Conservation (phyloP, 2,113 vertebrate species). For the Serinus canaria region DNA sequence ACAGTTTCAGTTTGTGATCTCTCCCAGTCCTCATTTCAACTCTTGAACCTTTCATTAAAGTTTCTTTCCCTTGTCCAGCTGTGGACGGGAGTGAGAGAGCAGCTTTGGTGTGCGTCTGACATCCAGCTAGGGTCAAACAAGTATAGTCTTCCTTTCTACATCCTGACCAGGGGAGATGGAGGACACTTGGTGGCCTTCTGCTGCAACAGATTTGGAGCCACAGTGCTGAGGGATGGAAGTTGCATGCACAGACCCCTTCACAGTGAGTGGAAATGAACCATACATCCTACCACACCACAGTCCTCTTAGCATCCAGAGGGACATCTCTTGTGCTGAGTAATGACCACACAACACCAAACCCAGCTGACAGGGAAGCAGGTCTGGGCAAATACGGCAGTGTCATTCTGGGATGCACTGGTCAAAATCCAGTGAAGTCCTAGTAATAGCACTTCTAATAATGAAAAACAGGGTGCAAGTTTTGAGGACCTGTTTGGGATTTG, state of each 20-base stretch:
- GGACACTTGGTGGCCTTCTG: not conserved
- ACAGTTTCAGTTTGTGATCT: not conserved
- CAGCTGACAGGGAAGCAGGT: not conserved
- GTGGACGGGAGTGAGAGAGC: not conserved
- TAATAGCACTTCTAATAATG: not conserved
- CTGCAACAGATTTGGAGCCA: not conserved
- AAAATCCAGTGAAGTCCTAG: not conserved
- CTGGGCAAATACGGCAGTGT: not conserved
- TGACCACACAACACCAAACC: not conserved
- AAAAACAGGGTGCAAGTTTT: not conserved
- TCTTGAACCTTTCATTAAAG: not conserved
- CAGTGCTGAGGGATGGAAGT: not conserved
- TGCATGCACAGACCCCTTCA: not conserved
- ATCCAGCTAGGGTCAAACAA: not conserved
- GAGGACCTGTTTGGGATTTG: not conserved
- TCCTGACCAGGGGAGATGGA: not conserved
- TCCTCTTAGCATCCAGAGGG: not conserved
- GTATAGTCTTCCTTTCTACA: not conserved
- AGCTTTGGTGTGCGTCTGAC: not conserved
- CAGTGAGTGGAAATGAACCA: not conserved
- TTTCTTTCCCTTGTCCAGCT: not conserved
- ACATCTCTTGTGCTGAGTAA: not conserved
- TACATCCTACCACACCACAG: not conserved
- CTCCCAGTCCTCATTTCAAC: not conserved
- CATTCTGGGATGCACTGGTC: not conserved